Evolutionary conservation across 2,888 invertebrate species (phyloP), one percentile per base, ranked within the genome.

Genomic region (Chloromyia formosa): DNA sequence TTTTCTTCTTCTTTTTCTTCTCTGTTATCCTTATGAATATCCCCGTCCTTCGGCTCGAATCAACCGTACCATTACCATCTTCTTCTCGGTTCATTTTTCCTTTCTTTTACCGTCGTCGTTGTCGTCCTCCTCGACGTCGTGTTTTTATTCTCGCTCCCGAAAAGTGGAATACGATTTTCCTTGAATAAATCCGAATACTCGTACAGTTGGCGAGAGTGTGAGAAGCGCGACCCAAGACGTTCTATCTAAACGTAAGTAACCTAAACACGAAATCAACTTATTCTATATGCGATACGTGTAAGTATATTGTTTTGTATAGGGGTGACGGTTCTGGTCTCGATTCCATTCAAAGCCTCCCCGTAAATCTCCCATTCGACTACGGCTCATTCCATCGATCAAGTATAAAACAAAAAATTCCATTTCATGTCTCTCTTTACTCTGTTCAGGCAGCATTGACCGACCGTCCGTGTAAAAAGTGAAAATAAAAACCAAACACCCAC

Each of bases 401-500:
- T 58, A 1, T 5, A 22, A 22, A 58, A 58, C 22, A 58, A 18
- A 58, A n/a, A 22, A 58, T 22, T 22, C 18, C 22, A 60, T 23
- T 60, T 60, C 60, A 27, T 23, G 60, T 60, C 60, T 60, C 23
- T 60, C 27, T 35, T 35, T 35, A 7, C 27, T 49, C 49, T 27
- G 27, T 22, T 23, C 14, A 60, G 23, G 7, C 27, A 35, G 27
- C 60, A 27, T 23, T 60, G 60, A 23, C 60, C 60, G 27, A 58
- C 58, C 58, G 18, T 20, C 58, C 18, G 58, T 22, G 5, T 58
- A 58, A 58, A 58, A 58, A 58, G 22, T 27, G 23, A 23, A 60
- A 60, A 60, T 23, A 60, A 60, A 60, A 60, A 60, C 60, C 60
- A n/a, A 23, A 60, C 60, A 60, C 60, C 60, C 60, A 60, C 60